Evolutionary conservation across 2,888 invertebrate genomes (phyloP), one percentile per base, ranked within the genome.

Genomic region (Apamea anceps): DNA sequence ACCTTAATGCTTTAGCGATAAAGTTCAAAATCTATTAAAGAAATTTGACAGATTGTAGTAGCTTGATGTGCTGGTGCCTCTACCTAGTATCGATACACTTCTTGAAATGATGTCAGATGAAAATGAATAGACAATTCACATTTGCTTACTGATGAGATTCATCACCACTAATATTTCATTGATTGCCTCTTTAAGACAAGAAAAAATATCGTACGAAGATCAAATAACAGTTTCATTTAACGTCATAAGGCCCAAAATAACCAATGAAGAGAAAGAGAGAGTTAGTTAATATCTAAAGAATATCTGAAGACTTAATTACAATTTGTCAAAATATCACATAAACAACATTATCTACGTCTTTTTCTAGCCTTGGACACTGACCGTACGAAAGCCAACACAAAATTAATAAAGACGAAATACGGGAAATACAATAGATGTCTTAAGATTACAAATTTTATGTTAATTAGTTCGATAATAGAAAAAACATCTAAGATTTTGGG

Each of bases 401-500:
- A 79, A 84, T 78, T 57, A 85, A 78, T 66, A 77, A 86, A 80
- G n/a, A 77, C 72, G 57, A 84, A 84, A 86, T 75, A 87, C 77
- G 77, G 72, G 66, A 88, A 81, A 78, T 68, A 87, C 85, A 89
- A 86, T 77, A 80, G 75, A 81, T 67, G 51, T 81, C 74, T 75
- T 75, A 51, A 80, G 73, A 87, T 85, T 78, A 84, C 71, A 81
- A 85, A 71, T 73, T 84, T 84, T 88, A 88, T 88, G 89, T 81
- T 90, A 90, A 90, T 88, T 87, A 87, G 67, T 60, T 79, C 45
- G 62, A 82, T 84, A 77, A 77, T 80, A 82, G 54, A 86, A 88
- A 79, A 83, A 82, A 86, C 78, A 87, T 72, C 70, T 72, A 48
- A 78, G 62, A 77, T 71, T 84, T 79, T 84, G 87, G 88, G 82